Evolutionary conservation across 2,113 vertebrate genomes (phyloP).

Genomic region (Phocoena sinus): DNA sequence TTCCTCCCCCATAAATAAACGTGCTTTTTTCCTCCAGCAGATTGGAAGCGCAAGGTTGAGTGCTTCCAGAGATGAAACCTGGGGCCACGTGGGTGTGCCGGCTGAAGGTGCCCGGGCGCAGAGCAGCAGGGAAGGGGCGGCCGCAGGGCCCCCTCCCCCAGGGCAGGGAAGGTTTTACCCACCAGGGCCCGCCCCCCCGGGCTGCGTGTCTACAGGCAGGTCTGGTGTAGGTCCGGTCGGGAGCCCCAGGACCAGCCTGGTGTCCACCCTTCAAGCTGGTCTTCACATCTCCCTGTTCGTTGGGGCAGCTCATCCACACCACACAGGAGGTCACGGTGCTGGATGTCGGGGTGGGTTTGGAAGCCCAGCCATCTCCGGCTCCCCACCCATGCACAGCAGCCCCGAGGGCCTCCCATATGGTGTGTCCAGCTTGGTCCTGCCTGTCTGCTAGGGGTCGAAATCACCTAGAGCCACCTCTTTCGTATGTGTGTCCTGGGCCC

Average conservation of each 20-base stretch:
- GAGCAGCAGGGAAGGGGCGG: background rate
- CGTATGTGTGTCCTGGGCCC: background rate
- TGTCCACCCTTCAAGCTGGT: background rate
- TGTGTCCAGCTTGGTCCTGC: background rate
- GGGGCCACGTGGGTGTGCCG: fast-evolving
- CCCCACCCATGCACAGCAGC: fast-evolving
- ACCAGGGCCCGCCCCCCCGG: fast-evolving
- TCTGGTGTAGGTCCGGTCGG: background rate
- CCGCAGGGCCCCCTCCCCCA: no score
- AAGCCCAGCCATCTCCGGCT: background rate
- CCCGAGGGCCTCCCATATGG: background rate
- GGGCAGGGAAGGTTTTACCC: background rate
- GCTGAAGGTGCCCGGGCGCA: background rate
- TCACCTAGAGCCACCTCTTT: background rate
- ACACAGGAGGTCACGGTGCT: no score
- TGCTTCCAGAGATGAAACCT: background rate
- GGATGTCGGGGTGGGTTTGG: background rate
- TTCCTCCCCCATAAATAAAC: background rate
- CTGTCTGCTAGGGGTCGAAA: no score
- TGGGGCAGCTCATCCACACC: background rate
- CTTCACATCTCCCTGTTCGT: background rate
- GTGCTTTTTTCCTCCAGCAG: background rate
- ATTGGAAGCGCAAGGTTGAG: background rate
- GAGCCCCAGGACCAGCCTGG: no score
- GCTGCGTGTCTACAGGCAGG: background rate